Conservation (phyloP, 2,888 invertebrate genomes). For the Amphipyra berbera region DNA sequence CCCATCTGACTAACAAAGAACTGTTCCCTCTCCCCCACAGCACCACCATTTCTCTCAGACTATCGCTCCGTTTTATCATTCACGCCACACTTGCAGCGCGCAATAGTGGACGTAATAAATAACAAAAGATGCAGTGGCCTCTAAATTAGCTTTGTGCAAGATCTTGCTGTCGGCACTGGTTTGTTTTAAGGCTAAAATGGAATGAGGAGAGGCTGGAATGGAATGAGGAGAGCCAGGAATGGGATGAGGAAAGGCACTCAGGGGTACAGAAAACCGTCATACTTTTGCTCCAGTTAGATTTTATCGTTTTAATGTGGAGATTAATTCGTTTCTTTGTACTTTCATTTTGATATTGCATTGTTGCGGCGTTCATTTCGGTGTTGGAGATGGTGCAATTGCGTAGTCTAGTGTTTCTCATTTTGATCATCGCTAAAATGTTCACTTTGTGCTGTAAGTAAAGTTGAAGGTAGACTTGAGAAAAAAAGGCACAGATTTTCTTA, state of each 20-base stretch:
- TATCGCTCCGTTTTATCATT: conserved; percentile 50
- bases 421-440: conserved; percentile 8
- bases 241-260: conserved; percentile 1
- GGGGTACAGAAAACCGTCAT: conserved; percentile 17
- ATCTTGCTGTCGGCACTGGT: conserved; percentile 53
- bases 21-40: background rate
- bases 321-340: conserved; percentile 35
- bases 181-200: conserved; percentile 42
- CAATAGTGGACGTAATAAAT: conserved; percentile 74
- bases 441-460: conserved; percentile 15
- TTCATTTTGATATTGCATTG: conserved; percentile 9
- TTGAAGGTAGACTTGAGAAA: background rate
- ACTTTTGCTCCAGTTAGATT: conserved; percentile 22
- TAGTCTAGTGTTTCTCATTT: conserved; percentile 8
- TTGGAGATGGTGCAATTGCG: conserved; percentile 27
- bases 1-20: conserved; percentile 4
- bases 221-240: background rate
- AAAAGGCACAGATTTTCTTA: no score
- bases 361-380: conserved; percentile 35
- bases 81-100: conserved; percentile 47
- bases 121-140: conserved; percentile 70
- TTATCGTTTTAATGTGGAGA: conserved; percentile 29
- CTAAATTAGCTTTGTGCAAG: conserved; percentile 71
- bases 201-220: conserved; percentile 4
- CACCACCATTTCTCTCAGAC: conserved; percentile 14